A percentile compares a stretch with the other conserved stretches of the same genome.
phyloP scores from a whole-genome alignment of 1,140 invertebrate genomes.

The Polypedilum pembai region DNA sequence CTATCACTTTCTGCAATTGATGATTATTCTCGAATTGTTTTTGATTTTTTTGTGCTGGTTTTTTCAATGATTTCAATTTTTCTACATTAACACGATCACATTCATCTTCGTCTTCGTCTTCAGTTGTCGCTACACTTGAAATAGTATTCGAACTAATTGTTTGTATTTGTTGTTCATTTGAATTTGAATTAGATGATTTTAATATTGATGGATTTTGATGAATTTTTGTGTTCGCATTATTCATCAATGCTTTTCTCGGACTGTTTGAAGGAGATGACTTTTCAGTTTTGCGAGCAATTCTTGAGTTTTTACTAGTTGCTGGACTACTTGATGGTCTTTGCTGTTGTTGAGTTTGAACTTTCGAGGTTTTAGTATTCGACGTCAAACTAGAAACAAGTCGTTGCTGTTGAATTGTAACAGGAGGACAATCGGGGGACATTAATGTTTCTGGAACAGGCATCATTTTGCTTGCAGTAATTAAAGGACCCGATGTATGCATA shows the following conservation, averaged over 20 bases:
- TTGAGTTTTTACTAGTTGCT: neutral
- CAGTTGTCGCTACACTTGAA: neutral
- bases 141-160: neutral
- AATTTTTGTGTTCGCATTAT: neutral
- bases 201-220: slow-evolving; percentile 8
- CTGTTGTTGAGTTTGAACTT: neutral
- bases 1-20: neutral
- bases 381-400: neutral
- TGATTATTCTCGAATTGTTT: slow-evolving; percentile 36
- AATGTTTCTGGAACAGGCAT: slow-evolving; percentile 77
- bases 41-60: slow-evolving; percentile 40
- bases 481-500: slow-evolving; percentile 43
- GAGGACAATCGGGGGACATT: slow-evolving; percentile 72
- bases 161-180: neutral
- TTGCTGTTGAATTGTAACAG: slow-evolving; percentile 39
- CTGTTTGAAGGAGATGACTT: slow-evolving; percentile 21
- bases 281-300: neutral
- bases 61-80: slow-evolving; percentile 44
- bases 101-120: slow-evolving; percentile 22
- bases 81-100: slow-evolving; percentile 42
- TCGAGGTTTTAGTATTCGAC: neutral
- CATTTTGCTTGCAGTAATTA: slow-evolving; percentile 73
- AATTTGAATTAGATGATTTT: neutral
- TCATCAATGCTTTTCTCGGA: slow-evolving; percentile 30
- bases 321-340: slow-evolving; percentile 23